A percentile compares a stretch with the other conserved stretches of the same genome.
Evolutionary conservation across 1,140 invertebrate genomes (phyloP).

Genomic region (Diabrotica undecimpunctata): DNA sequence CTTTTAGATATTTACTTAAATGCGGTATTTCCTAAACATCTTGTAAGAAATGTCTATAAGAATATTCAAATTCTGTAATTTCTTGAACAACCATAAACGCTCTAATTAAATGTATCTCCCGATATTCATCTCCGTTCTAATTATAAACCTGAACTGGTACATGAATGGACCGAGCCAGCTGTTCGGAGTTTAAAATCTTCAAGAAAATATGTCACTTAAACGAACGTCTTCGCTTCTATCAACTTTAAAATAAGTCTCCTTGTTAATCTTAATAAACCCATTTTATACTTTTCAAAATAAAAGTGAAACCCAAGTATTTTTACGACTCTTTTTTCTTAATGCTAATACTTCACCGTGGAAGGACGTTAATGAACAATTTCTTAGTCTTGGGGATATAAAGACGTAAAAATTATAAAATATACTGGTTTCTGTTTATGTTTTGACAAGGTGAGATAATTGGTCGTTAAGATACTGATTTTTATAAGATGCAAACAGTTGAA

Average conservation of each 20-base stretch:
- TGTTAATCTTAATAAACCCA: constrained; percentile 21
- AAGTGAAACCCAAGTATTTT: constrained; percentile 12
- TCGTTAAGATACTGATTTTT: constrained; percentile 6
- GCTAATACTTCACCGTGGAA: constrained; percentile 7
- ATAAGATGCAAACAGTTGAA: no score
- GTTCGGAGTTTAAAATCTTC: constrained; percentile 28
- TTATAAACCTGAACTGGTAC: constrained; percentile 23
- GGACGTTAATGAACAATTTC: constrained; percentile 9
- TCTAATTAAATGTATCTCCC: no score
- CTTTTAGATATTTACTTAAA: no score
- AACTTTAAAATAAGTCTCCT: constrained; percentile 18
- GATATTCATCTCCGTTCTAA: constrained; percentile 15
- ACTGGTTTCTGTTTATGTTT: constrained; percentile 6
- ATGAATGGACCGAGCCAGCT: constrained; percentile 30
- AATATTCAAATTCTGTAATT: no score
- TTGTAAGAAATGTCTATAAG: no score
- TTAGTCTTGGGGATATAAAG: not conserved
- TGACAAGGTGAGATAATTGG: constrained; percentile 13
- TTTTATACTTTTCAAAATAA: constrained; percentile 22
- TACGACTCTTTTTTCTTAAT: constrained; percentile 12
- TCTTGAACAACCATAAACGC: no score
- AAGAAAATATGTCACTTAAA: constrained; percentile 23
- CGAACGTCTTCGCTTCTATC: constrained; percentile 25
- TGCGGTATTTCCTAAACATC: no score
- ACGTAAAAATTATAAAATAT: constrained; percentile 6